A percentile compares a stretch with the other conserved stretches of the same genome.
Evolutionary conservation across 2,888 invertebrate genomes (phyloP).

Genomic region (Philopedon plagiatum): DNA sequence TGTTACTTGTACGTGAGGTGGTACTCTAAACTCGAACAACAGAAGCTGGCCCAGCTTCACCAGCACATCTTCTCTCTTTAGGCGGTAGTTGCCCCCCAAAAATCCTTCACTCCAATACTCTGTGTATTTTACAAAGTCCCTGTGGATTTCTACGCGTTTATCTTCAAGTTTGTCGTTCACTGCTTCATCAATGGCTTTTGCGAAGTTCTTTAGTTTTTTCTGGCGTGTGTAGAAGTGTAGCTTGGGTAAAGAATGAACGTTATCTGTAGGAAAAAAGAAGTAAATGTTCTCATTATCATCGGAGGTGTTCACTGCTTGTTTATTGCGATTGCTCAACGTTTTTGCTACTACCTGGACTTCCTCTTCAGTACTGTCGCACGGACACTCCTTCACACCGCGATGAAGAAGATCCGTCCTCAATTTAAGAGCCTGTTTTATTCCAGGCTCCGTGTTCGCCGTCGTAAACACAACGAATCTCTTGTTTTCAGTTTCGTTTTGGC

Average conservation of each 20-base stretch:
- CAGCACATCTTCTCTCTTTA: conserved; percentile 55
- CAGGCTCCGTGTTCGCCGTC: conserved; percentile 24
- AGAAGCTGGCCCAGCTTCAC: conserved; percentile 56
- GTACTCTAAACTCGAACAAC: conserved; percentile 41
- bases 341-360: conserved; percentile 23
- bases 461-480: conserved; percentile 41
- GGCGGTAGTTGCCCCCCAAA: conserved; percentile 54
- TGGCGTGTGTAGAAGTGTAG: conserved; percentile 54
- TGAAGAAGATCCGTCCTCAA: conserved; percentile 22
- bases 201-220: conserved; percentile 41
- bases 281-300: conserved; percentile 43
- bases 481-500: conserved; percentile 5
- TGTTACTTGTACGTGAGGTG: conserved; percentile 36
- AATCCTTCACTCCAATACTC: conserved; percentile 54
- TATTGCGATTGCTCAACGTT: conserved; percentile 33
- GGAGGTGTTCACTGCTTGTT: conserved; percentile 37
- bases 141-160: conserved; percentile 45
- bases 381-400: not conserved
- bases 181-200: conserved; percentile 40
- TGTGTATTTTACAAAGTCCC: conserved; percentile 51
- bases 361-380: not conserved
- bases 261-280: conserved; percentile 36
- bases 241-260: conserved; percentile 40
- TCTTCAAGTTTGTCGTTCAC: conserved; percentile 45
- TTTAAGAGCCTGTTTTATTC: conserved; percentile 23